Base-by-base conservation (phyloP, 1,140 invertebrate species). In the Drosophila navojoa region DNA sequence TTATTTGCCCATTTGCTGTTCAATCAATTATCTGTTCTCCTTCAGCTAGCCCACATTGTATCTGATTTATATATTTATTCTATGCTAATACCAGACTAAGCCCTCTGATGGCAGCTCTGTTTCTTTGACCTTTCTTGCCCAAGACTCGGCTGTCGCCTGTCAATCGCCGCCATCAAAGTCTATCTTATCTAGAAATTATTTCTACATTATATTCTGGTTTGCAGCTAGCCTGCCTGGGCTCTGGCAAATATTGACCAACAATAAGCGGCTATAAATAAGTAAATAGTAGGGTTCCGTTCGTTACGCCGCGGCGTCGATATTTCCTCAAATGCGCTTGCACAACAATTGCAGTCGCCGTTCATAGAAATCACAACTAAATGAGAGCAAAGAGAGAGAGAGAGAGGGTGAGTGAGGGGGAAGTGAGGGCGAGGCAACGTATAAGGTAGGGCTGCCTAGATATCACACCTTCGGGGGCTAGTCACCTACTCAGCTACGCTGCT, bases 181-280 rank as follows among this genome's bases (percentile, higher is more conserved):
- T 10, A 50, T 66, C 22, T 57, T 61, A 73, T 73, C 71, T 69
- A 32, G 68, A 44, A 44, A 73, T 73, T 69, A 61, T 69, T 73
- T 68, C 71, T 9, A 68, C 64, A 73, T 73, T 73, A 68, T 55
- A 69, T 54, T 73, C 64, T 73, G 71, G 71, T 73, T 73, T 73
- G 47, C 49, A 38, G 15, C 19, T 19, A 32, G 25, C 47, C 47
- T 13, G 42, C 25, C 35, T n/a, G 5, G 32, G 11, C 1, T 47
- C 7, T 16, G 13, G 29, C 60, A 73, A 69, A 73, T 73, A 73
- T 69, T 69, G 64, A 73, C 64, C 57, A 42, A 73, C n/a, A 10
- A 68, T 16, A 44, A n/a, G 29, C 32, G 16, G 27, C 47, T 54
- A 67, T 67, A 71, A 53, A 71, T 27, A 54, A 19, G 16, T 57